These are phyloP conservation scores for Drosophila recens DNA, from an alignment of 2,888 invertebrate genomes.

Conservation along the genomic window DNA sequence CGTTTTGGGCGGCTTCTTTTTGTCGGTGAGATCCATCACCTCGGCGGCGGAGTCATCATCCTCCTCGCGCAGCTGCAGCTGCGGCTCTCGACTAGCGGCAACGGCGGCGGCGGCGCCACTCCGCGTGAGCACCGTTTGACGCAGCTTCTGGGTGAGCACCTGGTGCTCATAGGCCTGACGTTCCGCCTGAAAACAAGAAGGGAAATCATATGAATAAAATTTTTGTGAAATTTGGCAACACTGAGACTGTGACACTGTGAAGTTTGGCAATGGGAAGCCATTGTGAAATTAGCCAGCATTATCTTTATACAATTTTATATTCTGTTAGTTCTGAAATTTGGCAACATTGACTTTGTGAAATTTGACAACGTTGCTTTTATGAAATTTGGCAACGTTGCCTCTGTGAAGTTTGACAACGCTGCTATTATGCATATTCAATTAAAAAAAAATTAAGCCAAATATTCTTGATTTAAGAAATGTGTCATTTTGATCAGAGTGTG, in stretches of 20 bases:
- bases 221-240: not conserved
- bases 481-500: too few relatives aligned
- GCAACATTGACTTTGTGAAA: not conserved
- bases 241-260: not conserved
- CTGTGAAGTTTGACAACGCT: not conserved
- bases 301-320: not conserved
- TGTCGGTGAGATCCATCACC: slow-evolving; percentile 92
- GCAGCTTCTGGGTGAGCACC: slow-evolving; percentile 92
- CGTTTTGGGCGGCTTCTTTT: slow-evolving; percentile 86
- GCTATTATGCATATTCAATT: too few relatives aligned
- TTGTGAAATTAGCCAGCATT: not conserved
- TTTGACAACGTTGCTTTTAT: not conserved
- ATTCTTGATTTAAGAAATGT: too few relatives aligned
- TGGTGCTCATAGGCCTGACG: slow-evolving; percentile 88
- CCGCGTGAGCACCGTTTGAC: slow-evolving; percentile 94
- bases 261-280: too few relatives aligned
- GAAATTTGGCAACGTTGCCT: not conserved
- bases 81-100: slow-evolving; percentile 80
- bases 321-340: not conserved
- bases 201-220: not conserved
- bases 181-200: slow-evolving; percentile 82
- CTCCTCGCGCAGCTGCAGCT: slow-evolving; percentile 87
- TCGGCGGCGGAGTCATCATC: slow-evolving; percentile 86
- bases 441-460: too few relatives aligned
- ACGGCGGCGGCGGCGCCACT: slow-evolving; percentile 86